Base-by-base conservation (phyloP, 2,797 vertebrate species). In the Halcyon badia region DNA sequence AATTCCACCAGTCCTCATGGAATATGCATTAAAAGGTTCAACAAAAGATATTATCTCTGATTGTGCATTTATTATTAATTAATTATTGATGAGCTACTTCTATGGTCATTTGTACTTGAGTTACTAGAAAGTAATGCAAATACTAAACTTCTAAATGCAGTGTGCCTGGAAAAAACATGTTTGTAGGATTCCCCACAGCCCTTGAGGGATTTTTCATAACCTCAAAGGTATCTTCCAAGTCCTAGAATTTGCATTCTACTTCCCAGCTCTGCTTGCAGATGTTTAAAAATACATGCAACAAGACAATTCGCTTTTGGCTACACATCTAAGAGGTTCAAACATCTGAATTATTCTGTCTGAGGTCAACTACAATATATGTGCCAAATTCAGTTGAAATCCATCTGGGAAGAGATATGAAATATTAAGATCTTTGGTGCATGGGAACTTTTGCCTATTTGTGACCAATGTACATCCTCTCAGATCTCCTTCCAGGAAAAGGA, bases 271-370 rank as follows among this genome's bases (percentile, higher is more conserved):
- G 64, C 92, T 95, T 96, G 88, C 83, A 93, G 71, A 89, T 96
- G 79, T 97, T 97, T 97, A 97, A 97, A 97, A 97, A 97, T 96
- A 94, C 89, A 97, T 97, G 94, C 87, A 95, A 90, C 82, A 70
- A 95, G 95, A 96, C 94, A 97, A 95, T 82, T 97, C 7, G 49
- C 93, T 95, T 97, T 97, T 97, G 96, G 96, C 93, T 96, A 93
- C 92, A 90, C 58, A 94, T 95, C 96, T 96, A 91, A 97, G 95
- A 90, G 71, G 65, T 85, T 97, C 84, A 93, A 95, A 94, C 86
- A 91, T 82, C 86, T 96, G 94, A 97, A 97, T 97, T 97, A 97
- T 97, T 98, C 96, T 85, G 48, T 95, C 92, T 97, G 96, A 97
- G 96, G 95, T 97, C 96, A 97, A 68, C 82, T 71, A 65, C 64